Evolutionary conservation across 2,888 invertebrate genomes (phyloP).

Genomic region (Cephus spinipes): DNA sequence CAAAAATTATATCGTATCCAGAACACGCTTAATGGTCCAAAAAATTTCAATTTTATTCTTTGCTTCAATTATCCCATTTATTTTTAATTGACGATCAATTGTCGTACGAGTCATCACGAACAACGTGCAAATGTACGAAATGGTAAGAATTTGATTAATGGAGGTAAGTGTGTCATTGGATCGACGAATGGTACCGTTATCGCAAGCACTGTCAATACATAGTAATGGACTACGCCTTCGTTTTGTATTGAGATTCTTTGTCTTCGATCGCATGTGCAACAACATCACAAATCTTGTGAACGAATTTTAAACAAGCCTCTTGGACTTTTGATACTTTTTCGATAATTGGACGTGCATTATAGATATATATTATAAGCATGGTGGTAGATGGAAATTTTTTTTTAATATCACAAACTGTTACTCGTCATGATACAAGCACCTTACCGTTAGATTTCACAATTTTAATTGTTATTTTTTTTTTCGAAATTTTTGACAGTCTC

Average conservation of each 20-base stretch:
- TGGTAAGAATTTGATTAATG: conserved; percentile 24
- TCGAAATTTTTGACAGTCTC: background rate
- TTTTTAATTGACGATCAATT: background rate
- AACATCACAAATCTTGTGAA: background rate
- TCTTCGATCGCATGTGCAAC: background rate
- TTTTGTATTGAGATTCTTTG: background rate
- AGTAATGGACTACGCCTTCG: conserved; percentile 49
- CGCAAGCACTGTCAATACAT: conserved; percentile 43
- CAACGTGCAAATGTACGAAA: conserved; percentile 13
- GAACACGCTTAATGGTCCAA: accelerated
- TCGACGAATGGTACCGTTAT: conserved; percentile 55
- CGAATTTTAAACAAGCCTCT: background rate
- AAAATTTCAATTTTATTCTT: background rate
- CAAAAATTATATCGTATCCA: background rate
- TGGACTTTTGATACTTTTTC: background rate
- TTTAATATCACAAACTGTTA: too few species aligned
- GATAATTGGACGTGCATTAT: background rate
- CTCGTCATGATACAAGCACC: background rate
- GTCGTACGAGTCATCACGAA: background rate
- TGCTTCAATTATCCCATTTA: background rate
- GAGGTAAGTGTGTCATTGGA: conserved; percentile 55
- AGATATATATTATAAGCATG: background rate
- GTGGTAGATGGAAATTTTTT: too few species aligned
- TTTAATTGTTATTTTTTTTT: background rate
- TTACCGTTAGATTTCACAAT: background rate